These are phyloP conservation scores for Artibeus jamaicensis DNA, from an alignment of 2,797 vertebrate species.

Conservation along the genomic window DNA sequence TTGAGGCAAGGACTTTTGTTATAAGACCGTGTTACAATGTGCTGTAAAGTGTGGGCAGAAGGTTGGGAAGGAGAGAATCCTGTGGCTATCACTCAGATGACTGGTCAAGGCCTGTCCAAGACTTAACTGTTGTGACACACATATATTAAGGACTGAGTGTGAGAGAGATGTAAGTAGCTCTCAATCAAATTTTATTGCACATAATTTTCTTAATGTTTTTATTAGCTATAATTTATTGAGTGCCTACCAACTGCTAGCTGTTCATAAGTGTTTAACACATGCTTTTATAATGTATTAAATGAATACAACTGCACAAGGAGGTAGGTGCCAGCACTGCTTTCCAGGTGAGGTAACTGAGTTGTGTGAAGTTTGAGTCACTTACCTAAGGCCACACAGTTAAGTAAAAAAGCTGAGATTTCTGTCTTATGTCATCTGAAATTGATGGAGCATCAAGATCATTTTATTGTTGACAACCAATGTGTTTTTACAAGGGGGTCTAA, in stretches of 20 bases:
- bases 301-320: not conserved
- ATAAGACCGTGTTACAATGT: not conserved
- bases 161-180: not conserved
- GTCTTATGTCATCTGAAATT: not conserved
- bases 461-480: not conserved
- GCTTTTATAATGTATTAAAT: not conserved
- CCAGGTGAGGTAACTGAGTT: not conserved
- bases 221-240: not conserved
- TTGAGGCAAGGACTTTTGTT: not conserved
- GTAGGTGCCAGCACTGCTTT: not conserved
- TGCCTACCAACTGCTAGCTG: not conserved
- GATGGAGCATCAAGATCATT: not conserved
- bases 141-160: not conserved
- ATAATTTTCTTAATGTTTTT: slow-evolving; percentile 26
- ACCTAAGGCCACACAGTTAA: not conserved
- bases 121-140: not conserved
- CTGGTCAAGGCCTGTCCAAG: not conserved
- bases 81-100: not conserved
- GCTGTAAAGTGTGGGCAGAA: not conserved
- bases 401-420: not conserved
- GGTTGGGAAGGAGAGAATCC: not conserved
- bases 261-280: not conserved
- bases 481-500: not conserved
- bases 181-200: not conserved
- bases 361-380: slow-evolving; percentile 2